Base-by-base conservation (phyloP, 2,888 invertebrate species). In the Polylopha cassiicola region DNA sequence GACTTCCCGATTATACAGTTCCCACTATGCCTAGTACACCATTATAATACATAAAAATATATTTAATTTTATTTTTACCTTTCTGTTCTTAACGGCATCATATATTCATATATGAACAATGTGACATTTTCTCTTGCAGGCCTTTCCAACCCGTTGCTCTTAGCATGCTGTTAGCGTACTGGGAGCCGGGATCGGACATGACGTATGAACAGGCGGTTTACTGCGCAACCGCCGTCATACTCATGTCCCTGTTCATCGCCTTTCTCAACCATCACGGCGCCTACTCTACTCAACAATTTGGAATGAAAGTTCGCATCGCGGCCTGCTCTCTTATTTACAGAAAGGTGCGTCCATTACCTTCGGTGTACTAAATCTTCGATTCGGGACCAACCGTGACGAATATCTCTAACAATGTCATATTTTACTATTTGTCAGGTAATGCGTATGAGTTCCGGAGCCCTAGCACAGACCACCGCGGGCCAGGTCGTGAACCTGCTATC, bases 401-500 rank as follows among this genome's bases (percentile, higher is more conserved):
- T n/a, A n/a, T n/a, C n/a, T n/a, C n/a, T n/a, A n/a, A n/a, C n/a
- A n/a, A n/a, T n/a, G n/a, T n/a, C 22, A 22, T 16, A 15, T 17
- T 28, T 7, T 7, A 33, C 7, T 8, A 39, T 37, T 5, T 52
- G 6, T 39, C 14, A 87, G 87, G 87, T 88, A 39, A 80, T 90
- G 71, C 86, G 88, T 47, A 87, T 96, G 59, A 94, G 93, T 51
- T 93, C 93, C 59, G 91, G 91, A 20, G 94, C 97, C 0, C 75
- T 96, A 29, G 92, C 92, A n/a, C 90, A 95, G 69, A 96, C 96
- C 0, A 86, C 96, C 0, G 92, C 93, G 0, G 98, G 98, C 0
- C 95, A 97, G 73, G 91, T 98, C 36, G 93, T 98, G 7, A 98
- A 98, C 79, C 84, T 98, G 3, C 87, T 98, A 36, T 96, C 97